Base-by-base conservation (phyloP, 2,113 vertebrate species). In the Eclectus roratus region DNA sequence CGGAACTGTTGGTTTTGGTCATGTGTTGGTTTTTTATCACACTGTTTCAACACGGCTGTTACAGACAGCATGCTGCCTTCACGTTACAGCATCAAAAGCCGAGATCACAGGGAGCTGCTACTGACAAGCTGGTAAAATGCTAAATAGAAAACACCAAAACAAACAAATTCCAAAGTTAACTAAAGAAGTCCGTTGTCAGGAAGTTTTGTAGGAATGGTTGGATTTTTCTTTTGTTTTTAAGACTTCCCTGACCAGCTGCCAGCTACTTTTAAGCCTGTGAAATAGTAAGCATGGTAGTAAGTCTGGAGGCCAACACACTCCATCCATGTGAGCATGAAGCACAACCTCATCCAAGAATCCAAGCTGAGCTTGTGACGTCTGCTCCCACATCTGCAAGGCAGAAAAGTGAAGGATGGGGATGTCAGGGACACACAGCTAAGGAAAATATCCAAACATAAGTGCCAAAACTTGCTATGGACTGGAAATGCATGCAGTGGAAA, bases 401-500 rank as follows among this genome's bases (percentile, higher is more conserved):
- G 29, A 64, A 37, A 41, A 50, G 33, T 0, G 41, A 76, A 77
- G 63, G 27, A 56, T 0, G 6, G 63, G 41, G 35, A 31, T 35
- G 46, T 69, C 72, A 60, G 24, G 31, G 79, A 68, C 52, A 41
- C 47, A 8, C 0, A 1, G 60, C 43, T 29, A 17, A 16, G 8
- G 63, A 60, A 82, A 84, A 44, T 2, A 71, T 4, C 46, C 55
- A 82, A 68, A 46, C 1, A 2, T 5, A 11, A 0, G 4, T 8
- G 23, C 64, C 55, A 84, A 69, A 70, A 63, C 24, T 77, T 35
- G 25, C 4, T 35, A 5, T 0, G 1, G 39, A 16, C 63, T 15
- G 29, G 43, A 35, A 55, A 52, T 6, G 2, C 0, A 6, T 5
- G 35, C 6, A 0, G 43, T 1, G 39, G 52, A 24, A 44, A 27